Conservation (phyloP, 2,888 invertebrate genomes). For the Volucella inanis region DNA sequence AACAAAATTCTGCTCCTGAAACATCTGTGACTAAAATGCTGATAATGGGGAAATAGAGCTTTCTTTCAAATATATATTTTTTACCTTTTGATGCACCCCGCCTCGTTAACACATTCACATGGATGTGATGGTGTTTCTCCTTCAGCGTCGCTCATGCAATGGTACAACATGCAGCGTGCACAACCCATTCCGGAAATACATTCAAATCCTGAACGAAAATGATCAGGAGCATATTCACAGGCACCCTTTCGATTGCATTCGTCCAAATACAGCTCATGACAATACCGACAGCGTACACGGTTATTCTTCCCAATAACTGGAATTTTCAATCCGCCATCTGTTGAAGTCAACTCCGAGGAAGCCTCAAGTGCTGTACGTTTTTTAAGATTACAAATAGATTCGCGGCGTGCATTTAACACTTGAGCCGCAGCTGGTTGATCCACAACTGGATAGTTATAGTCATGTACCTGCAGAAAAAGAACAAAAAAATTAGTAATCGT, state of each 20-base stretch:
- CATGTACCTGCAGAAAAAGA: conserved; percentile 85
- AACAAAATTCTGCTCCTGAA: no score
- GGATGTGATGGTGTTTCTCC: conserved; percentile 94
- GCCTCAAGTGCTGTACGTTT: conserved; percentile 86
- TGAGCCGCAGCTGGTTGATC: conserved; percentile 83
- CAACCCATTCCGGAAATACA: conserved; percentile 92
- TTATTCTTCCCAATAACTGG: conserved; percentile 79
- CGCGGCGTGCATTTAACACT: conserved; percentile 83
- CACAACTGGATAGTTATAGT: conserved; percentile 91
- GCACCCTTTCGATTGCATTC: conserved; percentile 94
- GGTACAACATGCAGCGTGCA: conserved; percentile 95
- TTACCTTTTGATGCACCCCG: conserved; percentile 89
- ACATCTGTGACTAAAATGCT: no score
- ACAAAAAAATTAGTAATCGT: conserved; percentile 34
- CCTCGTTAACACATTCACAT: conserved; percentile 90
- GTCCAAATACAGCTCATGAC: conserved; percentile 91
- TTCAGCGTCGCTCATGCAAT: conserved; percentile 95
- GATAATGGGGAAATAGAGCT: no score
- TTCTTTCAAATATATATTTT: neutral
- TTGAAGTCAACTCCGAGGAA: conserved; percentile 80
- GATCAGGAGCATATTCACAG: conserved; percentile 94
- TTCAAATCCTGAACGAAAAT: conserved; percentile 91
- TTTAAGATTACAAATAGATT: conserved; percentile 86
- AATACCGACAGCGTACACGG: conserved; percentile 86
- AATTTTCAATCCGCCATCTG: conserved; percentile 63